These are phyloP conservation scores for Trissolcus brochymenae DNA, from an alignment of 2,888 invertebrate genomes.

Conservation along the genomic window DNA sequence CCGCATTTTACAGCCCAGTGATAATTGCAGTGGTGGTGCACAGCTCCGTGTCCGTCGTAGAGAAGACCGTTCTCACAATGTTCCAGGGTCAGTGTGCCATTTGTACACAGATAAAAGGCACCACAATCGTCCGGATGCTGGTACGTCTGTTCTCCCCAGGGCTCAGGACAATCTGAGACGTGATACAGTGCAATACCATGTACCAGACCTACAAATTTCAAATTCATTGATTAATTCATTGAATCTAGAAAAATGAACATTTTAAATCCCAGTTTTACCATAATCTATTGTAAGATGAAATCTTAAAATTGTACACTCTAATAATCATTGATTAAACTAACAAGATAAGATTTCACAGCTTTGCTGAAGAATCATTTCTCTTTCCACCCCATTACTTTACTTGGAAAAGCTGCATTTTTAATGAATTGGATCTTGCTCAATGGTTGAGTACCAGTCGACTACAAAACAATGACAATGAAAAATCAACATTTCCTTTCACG, in stretches of 20 bases:
- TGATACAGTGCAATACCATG: slow-evolving; percentile 81
- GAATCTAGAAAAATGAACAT: no score
- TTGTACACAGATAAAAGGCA: slow-evolving; percentile 93
- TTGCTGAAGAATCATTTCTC: background rate
- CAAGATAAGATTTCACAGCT: background rate
- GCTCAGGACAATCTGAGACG: slow-evolving; percentile 88
- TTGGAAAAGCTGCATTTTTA: no score
- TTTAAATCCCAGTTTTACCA: no score
- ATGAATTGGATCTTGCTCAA: background rate
- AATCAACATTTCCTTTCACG: slow-evolving; percentile 7
- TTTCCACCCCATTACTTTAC: background rate
- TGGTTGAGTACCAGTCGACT: background rate
- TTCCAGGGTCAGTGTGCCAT: slow-evolving; percentile 92
- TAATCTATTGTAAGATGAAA: no score
- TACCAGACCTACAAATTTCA: slow-evolving; percentile 74
- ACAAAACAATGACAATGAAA: slow-evolving; percentile 2
- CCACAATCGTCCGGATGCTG: slow-evolving; percentile 92
- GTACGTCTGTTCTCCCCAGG: slow-evolving; percentile 87
- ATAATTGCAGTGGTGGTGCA: slow-evolving; percentile 95
- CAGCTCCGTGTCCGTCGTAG: slow-evolving; percentile 92
- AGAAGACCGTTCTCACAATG: slow-evolving; percentile 94
- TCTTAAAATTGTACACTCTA: background rate
- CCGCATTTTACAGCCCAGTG: slow-evolving; percentile 95
- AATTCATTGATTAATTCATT: background rate
- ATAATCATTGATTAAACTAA: background rate